Evolutionary conservation across 2,888 invertebrate genomes (phyloP), one percentile per base, ranked within the genome.

Genomic region (Agriopis leucophaearia): DNA sequence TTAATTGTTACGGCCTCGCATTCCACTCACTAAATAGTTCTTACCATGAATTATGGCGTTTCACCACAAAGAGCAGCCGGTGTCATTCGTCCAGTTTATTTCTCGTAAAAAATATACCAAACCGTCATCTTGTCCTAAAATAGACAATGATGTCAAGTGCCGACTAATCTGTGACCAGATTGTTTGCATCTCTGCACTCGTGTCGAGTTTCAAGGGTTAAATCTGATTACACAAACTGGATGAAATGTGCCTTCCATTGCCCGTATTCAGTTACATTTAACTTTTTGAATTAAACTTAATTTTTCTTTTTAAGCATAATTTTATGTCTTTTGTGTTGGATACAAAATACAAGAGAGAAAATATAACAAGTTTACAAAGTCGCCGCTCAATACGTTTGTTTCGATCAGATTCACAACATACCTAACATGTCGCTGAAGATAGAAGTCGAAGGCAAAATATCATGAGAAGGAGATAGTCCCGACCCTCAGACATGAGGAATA

Each of bases 91-190:
- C 73, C 68, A 75, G 73, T 79, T 77, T 70, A 78, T 77, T 64
- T 68, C 74, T 78, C 79, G 73, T 81, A 81, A 80, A 81, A 27
- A 82, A 77, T 65, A 63, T 72, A 66, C 74, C 67, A 69, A 74
- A 74, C 66, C 67, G 64, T 73, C 70, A 73, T 74, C 73, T 70
- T 52, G 55, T 73, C 70, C 70, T 71, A 70, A 76, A 78, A 79
- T 79, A 78, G 77, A 72, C 58, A 71, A 78, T 78, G 76, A 78
- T 67, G 69, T 73, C 64, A 75, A 64, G 47, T 68, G 8, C 8
- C 13, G 16, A 47, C 18, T 69, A 64, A 73, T 72, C 71, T 71
- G 67, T 68, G 72, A 51, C 56, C 65, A 74, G 73, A 75, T 74
- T 78, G 74, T 72, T 66, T 73, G 74, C 73, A 74, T 74, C 62